Evolutionary conservation across 2,113 vertebrate species (phyloP).

Genomic region (Oreotragus oreotragus): DNA sequence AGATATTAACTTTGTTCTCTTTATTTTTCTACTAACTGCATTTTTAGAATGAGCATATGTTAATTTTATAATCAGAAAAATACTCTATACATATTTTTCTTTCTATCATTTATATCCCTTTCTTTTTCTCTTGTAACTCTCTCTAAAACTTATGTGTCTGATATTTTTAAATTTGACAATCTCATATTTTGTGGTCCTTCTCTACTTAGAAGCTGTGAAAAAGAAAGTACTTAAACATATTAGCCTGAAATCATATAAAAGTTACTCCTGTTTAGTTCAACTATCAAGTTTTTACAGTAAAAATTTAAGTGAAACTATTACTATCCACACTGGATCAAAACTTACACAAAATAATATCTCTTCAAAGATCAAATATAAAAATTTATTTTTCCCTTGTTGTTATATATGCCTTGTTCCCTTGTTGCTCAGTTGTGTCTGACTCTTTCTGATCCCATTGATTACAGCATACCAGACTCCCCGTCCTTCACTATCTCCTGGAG

Average conservation of each 20-base stretch:
- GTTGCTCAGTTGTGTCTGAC: not conserved
- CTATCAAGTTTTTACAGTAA: not conserved
- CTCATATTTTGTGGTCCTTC: not conserved
- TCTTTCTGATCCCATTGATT: not conserved
- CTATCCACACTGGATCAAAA: not conserved
- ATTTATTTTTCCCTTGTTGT: not conserved
- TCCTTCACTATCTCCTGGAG: not conserved
- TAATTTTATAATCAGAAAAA: conserved; percentile 6
- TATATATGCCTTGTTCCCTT: not conserved
- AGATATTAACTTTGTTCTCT: not conserved
- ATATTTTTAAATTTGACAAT: not conserved
- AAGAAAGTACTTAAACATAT: not conserved
- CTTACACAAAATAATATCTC: not conserved
- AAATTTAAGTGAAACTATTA: not conserved
- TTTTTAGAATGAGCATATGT: not conserved
- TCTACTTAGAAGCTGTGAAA: not conserved
- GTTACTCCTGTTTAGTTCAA: not conserved
- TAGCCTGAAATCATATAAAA: not conserved
- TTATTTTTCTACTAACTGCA: not conserved
- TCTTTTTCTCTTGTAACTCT: not conserved
- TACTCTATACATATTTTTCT: not conserved
- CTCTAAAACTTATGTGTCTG: not conserved
- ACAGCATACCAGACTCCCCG: not conserved
- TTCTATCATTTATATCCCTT: not conserved
- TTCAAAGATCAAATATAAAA: not conserved